Base-by-base conservation (phyloP, 1,140 invertebrate species). In the Aphaenogaster floridana region DNA sequence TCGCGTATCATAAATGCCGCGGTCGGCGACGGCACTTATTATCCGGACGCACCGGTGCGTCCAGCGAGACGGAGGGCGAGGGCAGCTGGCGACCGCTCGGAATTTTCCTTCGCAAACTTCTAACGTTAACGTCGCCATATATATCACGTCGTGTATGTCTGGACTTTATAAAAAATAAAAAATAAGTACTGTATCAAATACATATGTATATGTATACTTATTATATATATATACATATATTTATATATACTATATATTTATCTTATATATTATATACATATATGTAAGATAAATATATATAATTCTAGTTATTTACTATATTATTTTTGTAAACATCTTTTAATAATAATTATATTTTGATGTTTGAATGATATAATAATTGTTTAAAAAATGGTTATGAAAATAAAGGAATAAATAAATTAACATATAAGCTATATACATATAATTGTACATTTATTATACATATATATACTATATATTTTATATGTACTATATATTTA, bases 21-120 rank as follows among this genome's bases (percentile, higher is more conserved):
- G 39, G 42, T 3, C 42, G 69, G 34, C 54, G 66, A 69, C 66
- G 42, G 80, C 64, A 57, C 72, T 83, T 89, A 89, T 87, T 87
- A 66, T 50, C 57, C 13, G 84, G 85, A 66, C 79, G 76, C 76
- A 39, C 69, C 28, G 76, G 59, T 74, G 76, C 81, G 54, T 48
- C 42, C 63, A 45, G 52, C 50, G 80, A 52, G 21, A 54, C 48
- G 45, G 52, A 52, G 48, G 45, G 17, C 21, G 61, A 7, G 57
- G 39, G 28, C 28, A 42, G 34, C 8, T 17, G 39, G 7, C 54
- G 54, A 6, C 39, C 39, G 21, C 64, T n/a, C 39, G 61, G 15
- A 69, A 48, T 69, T 48, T 34, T n/a, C n/a, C 50, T 69, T 81
- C 9, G 34, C 50, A 52, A 17, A 79, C 17, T 64, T 63, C 11